Evolutionary conservation across 2,888 invertebrate species (phyloP).

Genomic region (Julus scanicus): DNA sequence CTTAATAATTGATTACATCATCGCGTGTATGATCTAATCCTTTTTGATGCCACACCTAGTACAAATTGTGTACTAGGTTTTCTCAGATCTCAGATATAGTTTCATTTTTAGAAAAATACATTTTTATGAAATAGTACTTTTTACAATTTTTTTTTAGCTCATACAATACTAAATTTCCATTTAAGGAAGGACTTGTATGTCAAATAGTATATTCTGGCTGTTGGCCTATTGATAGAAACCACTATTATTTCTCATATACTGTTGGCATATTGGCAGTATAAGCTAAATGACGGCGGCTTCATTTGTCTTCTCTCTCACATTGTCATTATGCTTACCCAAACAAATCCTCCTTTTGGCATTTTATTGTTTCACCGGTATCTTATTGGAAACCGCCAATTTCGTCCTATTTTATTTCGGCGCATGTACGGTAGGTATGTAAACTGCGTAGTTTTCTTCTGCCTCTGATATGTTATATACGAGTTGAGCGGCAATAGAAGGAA

Average conservation of each 20-base stretch:
- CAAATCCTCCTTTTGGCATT: conserved; percentile 21
- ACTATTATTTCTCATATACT: background rate
- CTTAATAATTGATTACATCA: no score
- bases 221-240: background rate
- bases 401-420: conserved; percentile 10
- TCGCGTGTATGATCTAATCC: no score
- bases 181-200: no score
- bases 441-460: background rate
- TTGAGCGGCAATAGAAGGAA: background rate
- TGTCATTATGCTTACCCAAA: background rate
- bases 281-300: background rate
- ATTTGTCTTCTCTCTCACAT: conserved; percentile 1
- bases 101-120: no score
- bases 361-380: background rate
- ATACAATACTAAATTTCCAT: no score
- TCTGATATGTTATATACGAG: background rate
- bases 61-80: no score
- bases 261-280: conserved; percentile 19
- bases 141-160: no score
- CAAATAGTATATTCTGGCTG: no score
- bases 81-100: no score
- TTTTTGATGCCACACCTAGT: no score
- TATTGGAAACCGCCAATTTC: conserved; percentile 27
- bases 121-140: no score
- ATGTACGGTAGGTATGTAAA: background rate